Conservation (phyloP, 2,888 invertebrate genomes). For the Cabera pusaria region DNA sequence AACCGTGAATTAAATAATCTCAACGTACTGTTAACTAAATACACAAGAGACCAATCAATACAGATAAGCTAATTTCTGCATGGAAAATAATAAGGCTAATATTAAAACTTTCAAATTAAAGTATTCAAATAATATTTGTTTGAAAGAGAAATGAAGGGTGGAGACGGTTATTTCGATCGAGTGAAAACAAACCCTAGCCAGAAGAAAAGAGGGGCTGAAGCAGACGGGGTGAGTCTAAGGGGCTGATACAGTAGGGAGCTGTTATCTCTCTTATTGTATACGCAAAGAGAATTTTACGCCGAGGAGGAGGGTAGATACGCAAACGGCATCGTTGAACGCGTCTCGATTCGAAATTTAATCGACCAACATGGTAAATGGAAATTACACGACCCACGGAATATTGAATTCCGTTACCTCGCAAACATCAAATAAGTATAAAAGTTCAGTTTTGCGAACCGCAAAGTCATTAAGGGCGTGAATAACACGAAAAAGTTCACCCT, state of each 20-base stretch:
- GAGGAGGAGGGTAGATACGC: slow-evolving; percentile 46
- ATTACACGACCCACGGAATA: slow-evolving; percentile 3
- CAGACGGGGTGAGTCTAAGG: slow-evolving; percentile 30
- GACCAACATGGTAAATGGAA: slow-evolving; percentile 25
- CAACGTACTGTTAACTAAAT: no score
- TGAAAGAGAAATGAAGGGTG: slow-evolving; percentile 8
- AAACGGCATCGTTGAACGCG: slow-evolving; percentile 37
- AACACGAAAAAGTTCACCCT: slow-evolving; percentile 13
- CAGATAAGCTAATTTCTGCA: no score
- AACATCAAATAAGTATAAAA: slow-evolving; percentile 17
- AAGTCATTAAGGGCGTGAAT: slow-evolving; percentile 14
- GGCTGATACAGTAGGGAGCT: slow-evolving; percentile 23
- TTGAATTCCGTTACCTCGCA: slow-evolving; percentile 19
- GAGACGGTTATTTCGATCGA: slow-evolving; percentile 10
- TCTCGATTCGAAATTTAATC: slow-evolving; percentile 40
- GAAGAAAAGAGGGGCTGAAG: slow-evolving; percentile 6
- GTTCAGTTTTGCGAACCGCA: slow-evolving; percentile 10
- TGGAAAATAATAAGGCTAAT: no score
- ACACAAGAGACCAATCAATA: no score
- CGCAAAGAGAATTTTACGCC: slow-evolving; percentile 42
- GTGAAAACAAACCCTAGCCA: slow-evolving; percentile 10
- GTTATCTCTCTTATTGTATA: slow-evolving; percentile 43
- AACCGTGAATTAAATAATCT: no score
- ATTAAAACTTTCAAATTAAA: no score
- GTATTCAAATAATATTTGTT: neutral